Conservation (phyloP, 2,888 invertebrate species). For the Yponomeuta cagnagella region DNA sequence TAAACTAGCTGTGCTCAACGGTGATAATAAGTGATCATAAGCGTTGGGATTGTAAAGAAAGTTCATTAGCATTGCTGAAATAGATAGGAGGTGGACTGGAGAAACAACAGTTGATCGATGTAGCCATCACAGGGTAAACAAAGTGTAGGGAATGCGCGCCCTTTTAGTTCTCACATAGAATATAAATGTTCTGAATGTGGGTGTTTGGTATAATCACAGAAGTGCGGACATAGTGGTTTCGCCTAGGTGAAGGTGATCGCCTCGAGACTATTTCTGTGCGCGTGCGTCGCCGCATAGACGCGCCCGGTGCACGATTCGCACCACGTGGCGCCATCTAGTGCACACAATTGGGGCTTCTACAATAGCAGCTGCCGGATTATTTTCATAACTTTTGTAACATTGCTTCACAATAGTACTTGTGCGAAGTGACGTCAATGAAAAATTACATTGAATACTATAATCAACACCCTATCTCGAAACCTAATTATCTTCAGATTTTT, state of each 20-base stretch:
- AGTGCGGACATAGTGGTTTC: constrained; percentile 33
- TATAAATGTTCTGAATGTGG: background rate
- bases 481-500: background rate
- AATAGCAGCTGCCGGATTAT: constrained; percentile 57
- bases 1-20: background rate
- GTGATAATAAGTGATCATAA: background rate
- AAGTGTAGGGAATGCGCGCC: background rate
- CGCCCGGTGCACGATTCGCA: constrained; percentile 4
- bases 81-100: no score
- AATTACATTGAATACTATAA: background rate
- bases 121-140: background rate
- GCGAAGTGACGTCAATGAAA: background rate
- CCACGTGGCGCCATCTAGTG: constrained; percentile 64
- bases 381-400: constrained; percentile 41
- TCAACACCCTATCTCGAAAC: background rate
- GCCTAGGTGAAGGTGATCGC: constrained; percentile 71
- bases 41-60: background rate
- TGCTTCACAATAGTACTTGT: constrained; percentile 17
- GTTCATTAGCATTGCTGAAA: background rate
- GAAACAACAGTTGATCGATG: background rate
- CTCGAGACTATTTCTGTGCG: constrained; percentile 64
- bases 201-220: constrained; percentile 36
- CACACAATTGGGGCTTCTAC: constrained; percentile 40
- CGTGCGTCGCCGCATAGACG: constrained; percentile 42
- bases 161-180: background rate